phyloP scores from a whole-genome alignment of 2,888 invertebrate species.

The Synanthedon vespiformis region DNA sequence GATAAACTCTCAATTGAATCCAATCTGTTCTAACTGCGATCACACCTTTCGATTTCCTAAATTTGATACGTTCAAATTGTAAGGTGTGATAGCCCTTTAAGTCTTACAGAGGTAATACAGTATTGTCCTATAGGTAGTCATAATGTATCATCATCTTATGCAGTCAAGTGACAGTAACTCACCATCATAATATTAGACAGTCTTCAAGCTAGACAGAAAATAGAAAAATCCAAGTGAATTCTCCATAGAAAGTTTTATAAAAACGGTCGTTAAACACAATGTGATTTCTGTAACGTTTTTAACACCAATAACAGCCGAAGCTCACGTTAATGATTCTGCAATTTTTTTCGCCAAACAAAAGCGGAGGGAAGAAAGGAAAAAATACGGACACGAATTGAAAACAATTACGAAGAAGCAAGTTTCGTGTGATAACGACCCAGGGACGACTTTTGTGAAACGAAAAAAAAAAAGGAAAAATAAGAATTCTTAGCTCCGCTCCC shows the following conservation, averaged over 20 bases:
- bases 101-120: too few relatives aligned
- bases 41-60: too few relatives aligned
- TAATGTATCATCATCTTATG: too few relatives aligned
- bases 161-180: too few relatives aligned
- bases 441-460: slow-evolving; percentile 34
- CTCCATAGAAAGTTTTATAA: background rate
- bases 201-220: too few relatives aligned
- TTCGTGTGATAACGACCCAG: slow-evolving; percentile 39
- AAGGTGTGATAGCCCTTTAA: too few relatives aligned
- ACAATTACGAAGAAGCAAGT: slow-evolving; percentile 47
- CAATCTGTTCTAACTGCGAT: too few relatives aligned
- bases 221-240: too few relatives aligned
- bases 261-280: slow-evolving; percentile 9
- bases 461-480: slow-evolving; percentile 14
- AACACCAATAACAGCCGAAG: slow-evolving; percentile 13
- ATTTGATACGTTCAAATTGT: too few relatives aligned
- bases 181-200: too few relatives aligned
- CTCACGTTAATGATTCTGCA: slow-evolving; percentile 15
- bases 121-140: too few relatives aligned
- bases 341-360: slow-evolving; percentile 22
- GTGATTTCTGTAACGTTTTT: slow-evolving; percentile 19
- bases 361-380: slow-evolving; percentile 15
- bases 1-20: too few relatives aligned
- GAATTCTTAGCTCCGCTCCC: slow-evolving; percentile 23
- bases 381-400: slow-evolving; percentile 44